Conservation (phyloP, 1,140 invertebrate genomes). For the Euura lappo region DNA sequence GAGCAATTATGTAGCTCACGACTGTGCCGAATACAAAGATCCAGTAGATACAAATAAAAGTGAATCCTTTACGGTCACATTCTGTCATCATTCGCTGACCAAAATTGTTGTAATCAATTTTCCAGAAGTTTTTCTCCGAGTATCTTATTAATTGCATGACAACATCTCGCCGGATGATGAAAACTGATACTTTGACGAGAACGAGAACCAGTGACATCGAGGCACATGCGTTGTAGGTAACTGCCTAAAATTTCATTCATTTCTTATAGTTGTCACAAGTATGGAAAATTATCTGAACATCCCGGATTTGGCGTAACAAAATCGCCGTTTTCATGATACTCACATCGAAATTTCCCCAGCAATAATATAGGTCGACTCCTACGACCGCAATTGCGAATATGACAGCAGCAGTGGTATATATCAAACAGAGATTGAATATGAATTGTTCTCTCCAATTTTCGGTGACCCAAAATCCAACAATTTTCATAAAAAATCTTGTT, state of each 20-base stretch:
- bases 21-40: conserved; percentile 14
- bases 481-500: conserved; percentile 31
- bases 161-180: conserved; percentile 23
- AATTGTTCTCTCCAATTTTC: conserved; percentile 20
- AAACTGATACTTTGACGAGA: conserved; percentile 31
- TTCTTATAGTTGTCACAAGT: not conserved
- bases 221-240: conserved; percentile 26
- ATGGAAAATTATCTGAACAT: not conserved
- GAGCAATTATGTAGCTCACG: conserved; percentile 26
- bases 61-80: conserved; percentile 16
- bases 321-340: conserved; percentile 15
- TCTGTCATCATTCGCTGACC: conserved; percentile 14
- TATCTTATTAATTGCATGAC: conserved; percentile 23
- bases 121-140: conserved; percentile 33
- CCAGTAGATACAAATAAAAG: conserved; percentile 23
- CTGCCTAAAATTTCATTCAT: conserved; percentile 26
- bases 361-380: conserved; percentile 31
- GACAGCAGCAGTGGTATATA: conserved; percentile 28
- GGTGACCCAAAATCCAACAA: conserved; percentile 33
- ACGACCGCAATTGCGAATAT: conserved; percentile 28
- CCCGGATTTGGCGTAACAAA: not conserved
- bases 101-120: conserved; percentile 20
- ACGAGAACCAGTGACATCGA: conserved; percentile 26
- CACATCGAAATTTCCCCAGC: conserved; percentile 32
- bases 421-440: conserved; percentile 20